Evolutionary conservation across 1,140 invertebrate species (phyloP).

Genomic region (Drosophila suzukii): DNA sequence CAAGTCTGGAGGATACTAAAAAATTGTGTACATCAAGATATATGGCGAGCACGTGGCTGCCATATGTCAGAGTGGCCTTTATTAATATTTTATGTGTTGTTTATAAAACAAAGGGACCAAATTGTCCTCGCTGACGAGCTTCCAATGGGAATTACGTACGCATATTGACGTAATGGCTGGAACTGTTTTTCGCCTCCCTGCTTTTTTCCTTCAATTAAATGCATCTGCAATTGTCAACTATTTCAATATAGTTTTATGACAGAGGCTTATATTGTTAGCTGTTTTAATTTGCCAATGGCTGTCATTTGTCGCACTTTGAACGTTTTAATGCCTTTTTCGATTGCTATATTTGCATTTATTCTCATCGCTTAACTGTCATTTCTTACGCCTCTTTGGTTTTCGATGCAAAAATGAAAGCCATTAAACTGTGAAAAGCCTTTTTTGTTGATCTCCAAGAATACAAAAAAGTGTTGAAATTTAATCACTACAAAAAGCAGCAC

Average conservation of each 20-base stretch:
- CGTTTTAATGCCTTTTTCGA: not conserved
- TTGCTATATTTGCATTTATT: slow-evolving; percentile 18
- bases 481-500: slow-evolving; percentile 2
- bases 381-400: slow-evolving; percentile 8
- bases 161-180: slow-evolving; percentile 39
- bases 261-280: slow-evolving; percentile 28
- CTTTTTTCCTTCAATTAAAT: slow-evolving; percentile 20
- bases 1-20: slow-evolving; percentile 51
- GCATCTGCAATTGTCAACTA: slow-evolving; percentile 42
- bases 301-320: slow-evolving; percentile 19
- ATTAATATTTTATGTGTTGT: slow-evolving; percentile 62
- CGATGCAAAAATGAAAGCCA: slow-evolving; percentile 5
- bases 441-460: not conserved
- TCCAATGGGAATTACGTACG: slow-evolving; percentile 45
- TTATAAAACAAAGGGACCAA: slow-evolving; percentile 34
- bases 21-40: slow-evolving; percentile 57
- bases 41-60: slow-evolving; percentile 59
- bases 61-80: slow-evolving; percentile 64
- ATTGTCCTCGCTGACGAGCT: slow-evolving; percentile 35
- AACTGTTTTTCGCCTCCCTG: slow-evolving; percentile 3
- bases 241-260: slow-evolving; percentile 27
- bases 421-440: not conserved
- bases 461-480: slow-evolving; percentile 24
- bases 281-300: slow-evolving; percentile 28
- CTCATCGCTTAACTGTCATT: slow-evolving; percentile 16